These are phyloP conservation scores for Nephrotoma guestfalica DNA, from an alignment of 2,888 invertebrate species.

Conservation along the genomic window DNA sequence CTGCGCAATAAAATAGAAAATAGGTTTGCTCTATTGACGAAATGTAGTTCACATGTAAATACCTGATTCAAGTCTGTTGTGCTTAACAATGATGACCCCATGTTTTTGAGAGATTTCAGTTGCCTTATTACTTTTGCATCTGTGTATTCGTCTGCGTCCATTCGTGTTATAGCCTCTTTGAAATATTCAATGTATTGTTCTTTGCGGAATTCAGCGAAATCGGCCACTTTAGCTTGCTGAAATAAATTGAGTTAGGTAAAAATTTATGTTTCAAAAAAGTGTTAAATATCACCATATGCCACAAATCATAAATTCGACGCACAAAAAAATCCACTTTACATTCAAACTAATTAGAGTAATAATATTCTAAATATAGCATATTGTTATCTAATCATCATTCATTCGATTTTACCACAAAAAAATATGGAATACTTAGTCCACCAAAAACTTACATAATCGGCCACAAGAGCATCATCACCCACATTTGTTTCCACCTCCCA, in stretches of 20 bases:
- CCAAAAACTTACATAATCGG: conserved; percentile 17
- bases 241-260: neutral
- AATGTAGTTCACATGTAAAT: conserved; percentile 9
- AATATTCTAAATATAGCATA: neutral
- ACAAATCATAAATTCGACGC: neutral
- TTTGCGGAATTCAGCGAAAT: conserved; percentile 26
- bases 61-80: conserved; percentile 28
- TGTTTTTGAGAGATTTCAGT: conserved; percentile 30
- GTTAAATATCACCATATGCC: neutral
- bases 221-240: conserved; percentile 1
- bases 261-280: neutral
- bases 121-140: conserved; percentile 30
- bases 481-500: conserved; percentile 14
- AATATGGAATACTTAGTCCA: neutral
- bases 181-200: conserved; percentile 29
- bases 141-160: conserved; percentile 19
- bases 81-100: conserved; percentile 35
- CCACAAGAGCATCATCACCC: conserved; percentile 19
- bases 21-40: neutral
- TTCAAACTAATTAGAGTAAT: too few species aligned
- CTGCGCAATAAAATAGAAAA: conserved; percentile 12
- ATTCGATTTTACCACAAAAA: neutral
- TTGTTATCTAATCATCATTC: neutral
- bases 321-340: neutral
- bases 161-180: conserved; percentile 18